These are phyloP conservation scores for Uria lomvia DNA, from an alignment of 2,113 vertebrate species.

Conservation along the genomic window DNA sequence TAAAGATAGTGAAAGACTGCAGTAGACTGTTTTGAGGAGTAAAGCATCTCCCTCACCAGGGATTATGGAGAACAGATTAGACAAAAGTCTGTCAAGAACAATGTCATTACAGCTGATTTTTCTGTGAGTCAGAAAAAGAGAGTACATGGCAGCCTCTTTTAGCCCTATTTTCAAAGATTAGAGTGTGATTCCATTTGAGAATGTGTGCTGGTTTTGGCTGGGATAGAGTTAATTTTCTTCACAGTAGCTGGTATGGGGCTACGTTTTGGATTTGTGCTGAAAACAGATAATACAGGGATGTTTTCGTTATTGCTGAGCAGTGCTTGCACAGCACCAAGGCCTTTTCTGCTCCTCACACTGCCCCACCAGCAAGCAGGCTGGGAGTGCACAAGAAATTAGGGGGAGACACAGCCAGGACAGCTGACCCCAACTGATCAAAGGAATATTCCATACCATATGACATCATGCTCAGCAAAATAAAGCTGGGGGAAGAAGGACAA, in stretches of 20 bases:
- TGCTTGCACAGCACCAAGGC: neutral
- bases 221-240: neutral
- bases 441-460: neutral
- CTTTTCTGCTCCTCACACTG: neutral
- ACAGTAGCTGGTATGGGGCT: neutral
- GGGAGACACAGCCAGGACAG: neutral
- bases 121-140: neutral
- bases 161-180: neutral
- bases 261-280: neutral
- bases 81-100: neutral
- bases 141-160: neutral
- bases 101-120: neutral
- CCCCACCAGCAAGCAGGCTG: neutral
- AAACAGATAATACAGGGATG: neutral
- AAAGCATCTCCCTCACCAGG: neutral
- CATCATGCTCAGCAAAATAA: rapidly evolving
- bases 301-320: neutral
- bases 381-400: neutral
- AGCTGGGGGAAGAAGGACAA: neutral
- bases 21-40: neutral
- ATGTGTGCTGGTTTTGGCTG: neutral
- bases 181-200: neutral
- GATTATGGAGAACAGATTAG: neutral
- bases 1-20: neutral
- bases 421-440: neutral